Evolutionary conservation across 2,888 invertebrate genomes (phyloP).

Genomic region (Bugula neritina): DNA sequence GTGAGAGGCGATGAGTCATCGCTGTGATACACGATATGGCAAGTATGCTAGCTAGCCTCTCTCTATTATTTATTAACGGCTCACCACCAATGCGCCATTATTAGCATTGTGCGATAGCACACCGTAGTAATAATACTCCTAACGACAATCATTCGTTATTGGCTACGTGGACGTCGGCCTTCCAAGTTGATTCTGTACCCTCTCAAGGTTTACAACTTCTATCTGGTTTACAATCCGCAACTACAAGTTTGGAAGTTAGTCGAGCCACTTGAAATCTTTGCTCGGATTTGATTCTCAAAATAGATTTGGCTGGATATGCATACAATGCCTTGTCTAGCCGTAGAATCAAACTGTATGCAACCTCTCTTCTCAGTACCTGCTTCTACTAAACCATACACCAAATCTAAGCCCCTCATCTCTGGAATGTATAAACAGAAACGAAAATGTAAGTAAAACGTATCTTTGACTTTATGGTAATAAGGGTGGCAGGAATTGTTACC

Average conservation of each 20-base stretch:
- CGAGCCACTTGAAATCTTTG: too few relatives aligned
- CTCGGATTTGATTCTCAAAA: too few relatives aligned
- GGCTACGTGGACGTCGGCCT: neutral
- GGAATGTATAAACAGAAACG: constrained; percentile 21
- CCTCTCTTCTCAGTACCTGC: neutral
- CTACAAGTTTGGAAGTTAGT: too few relatives aligned
- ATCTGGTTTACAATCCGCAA: too few relatives aligned
- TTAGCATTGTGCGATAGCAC: neutral
- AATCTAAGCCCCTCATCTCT: neutral
- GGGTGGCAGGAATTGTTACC: too few relatives aligned
- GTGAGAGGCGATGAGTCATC: neutral
- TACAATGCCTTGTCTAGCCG: constrained; percentile 21
- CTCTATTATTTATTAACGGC: neutral
- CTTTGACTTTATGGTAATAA: too few relatives aligned
- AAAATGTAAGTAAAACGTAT: constrained; percentile 17
- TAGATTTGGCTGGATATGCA: too few relatives aligned
- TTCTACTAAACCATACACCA: neutral
- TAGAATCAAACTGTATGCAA: neutral
- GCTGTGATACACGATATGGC: neutral
- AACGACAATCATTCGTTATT: neutral
- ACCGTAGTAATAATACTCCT: neutral
- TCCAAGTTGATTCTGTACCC: too few relatives aligned
- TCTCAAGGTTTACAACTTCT: too few relatives aligned
- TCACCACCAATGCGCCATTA: neutral
- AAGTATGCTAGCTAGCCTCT: neutral